Conservation (phyloP, 1,140 invertebrate genomes). For the Nymphalis io region DNA sequence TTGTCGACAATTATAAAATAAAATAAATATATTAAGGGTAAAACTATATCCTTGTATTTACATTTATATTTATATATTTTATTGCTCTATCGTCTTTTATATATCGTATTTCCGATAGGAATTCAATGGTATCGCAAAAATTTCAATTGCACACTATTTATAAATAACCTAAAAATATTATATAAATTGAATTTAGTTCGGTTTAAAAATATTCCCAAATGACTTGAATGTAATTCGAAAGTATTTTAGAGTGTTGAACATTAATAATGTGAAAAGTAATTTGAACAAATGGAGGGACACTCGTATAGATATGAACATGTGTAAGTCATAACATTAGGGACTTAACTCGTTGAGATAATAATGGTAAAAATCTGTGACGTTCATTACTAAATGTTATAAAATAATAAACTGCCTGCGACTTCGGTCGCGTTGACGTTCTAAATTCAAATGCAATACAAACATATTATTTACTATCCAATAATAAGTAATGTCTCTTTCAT, state of each 20-base stretch:
- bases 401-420: background rate
- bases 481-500: too few relatives aligned
- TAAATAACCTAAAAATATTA: too few relatives aligned
- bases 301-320: conserved; percentile 24
- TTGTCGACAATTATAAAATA: too few relatives aligned
- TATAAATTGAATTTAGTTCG: too few relatives aligned
- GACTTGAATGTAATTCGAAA: background rate
- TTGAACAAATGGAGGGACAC: conserved; percentile 26
- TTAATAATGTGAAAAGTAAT: conserved; percentile 26
- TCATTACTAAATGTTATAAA: background rate
- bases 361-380: conserved; percentile 12
- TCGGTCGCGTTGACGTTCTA: background rate
- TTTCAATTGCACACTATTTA: too few relatives aligned
- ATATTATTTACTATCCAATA: background rate
- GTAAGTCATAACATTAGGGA: conserved; percentile 17
- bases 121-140: too few relatives aligned
- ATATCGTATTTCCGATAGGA: too few relatives aligned
- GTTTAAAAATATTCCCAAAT: too few relatives aligned
- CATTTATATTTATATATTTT: too few relatives aligned
- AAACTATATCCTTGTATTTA: too few relatives aligned
- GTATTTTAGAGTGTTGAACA: conserved; percentile 16
- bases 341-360: conserved; percentile 16
- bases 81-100: too few relatives aligned
- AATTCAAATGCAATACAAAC: background rate
- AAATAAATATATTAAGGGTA: too few relatives aligned